Conservation (phyloP, 1,140 invertebrate species). For the Thaumatotibia leucotreta region DNA sequence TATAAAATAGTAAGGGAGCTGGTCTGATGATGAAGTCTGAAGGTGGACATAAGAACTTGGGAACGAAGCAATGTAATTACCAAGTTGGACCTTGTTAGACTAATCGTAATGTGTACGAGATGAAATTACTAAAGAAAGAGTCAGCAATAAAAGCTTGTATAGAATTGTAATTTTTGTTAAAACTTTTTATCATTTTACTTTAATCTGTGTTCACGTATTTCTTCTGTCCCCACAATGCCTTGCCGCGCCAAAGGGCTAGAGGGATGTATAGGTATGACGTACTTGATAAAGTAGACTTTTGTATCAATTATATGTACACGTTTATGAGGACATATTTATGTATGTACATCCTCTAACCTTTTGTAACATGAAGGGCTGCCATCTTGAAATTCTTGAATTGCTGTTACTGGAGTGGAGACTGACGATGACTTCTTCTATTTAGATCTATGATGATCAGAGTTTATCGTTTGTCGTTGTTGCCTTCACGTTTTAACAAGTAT, state of each 20-base stretch:
- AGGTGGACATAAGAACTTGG: no score
- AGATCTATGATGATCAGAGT: no score
- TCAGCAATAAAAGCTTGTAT: neutral
- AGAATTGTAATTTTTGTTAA: neutral
- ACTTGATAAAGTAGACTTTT: constrained; percentile 1
- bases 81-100: no score
- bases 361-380: constrained; percentile 28
- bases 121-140: no score
- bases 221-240: constrained; percentile 38
- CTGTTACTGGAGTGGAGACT: neutral
- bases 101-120: no score
- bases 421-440: no score
- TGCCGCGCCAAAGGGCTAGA: constrained; percentile 65
- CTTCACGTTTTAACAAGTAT: no score
- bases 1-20: no score
- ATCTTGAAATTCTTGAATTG: neutral
- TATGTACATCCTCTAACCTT: constrained; percentile 65
- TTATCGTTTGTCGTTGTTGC: no score
- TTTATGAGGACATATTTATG: constrained; percentile 21
- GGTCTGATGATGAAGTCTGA: no score
- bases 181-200: constrained; percentile 26
- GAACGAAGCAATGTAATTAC: no score
- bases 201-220: constrained; percentile 16
- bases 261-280: constrained; percentile 65
- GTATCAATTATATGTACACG: constrained; percentile 10